Conservation (phyloP, 2,113 vertebrate species). For the Euleptes europaea region DNA sequence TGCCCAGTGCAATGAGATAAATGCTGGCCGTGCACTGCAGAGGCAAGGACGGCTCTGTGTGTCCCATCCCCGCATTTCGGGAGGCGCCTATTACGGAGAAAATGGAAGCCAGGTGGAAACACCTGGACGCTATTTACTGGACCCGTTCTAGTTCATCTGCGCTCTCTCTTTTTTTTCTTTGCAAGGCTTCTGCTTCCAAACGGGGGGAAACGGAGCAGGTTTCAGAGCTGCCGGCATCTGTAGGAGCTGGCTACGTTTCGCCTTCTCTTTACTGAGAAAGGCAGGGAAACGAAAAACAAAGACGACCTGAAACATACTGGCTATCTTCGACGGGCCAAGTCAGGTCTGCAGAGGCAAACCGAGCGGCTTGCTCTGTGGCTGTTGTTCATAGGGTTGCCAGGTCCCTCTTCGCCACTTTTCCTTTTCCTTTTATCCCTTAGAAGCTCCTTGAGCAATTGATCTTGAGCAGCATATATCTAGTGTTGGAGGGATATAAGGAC, state of each 20-base stretch:
- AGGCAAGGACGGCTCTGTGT: slow-evolving; percentile 76
- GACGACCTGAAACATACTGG: not conserved
- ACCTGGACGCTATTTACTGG: slow-evolving; percentile 38
- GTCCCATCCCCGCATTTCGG: slow-evolving; percentile 69
- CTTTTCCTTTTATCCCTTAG: too few species aligned
- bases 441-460: too few species aligned
- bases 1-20: slow-evolving; percentile 81
- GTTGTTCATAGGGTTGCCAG: too few species aligned
- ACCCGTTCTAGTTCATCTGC: slow-evolving; percentile 18
- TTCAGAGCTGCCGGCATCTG: not conserved
- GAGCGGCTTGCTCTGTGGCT: too few species aligned
- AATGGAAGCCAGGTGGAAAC: slow-evolving; percentile 64
- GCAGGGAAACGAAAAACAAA: not conserved
- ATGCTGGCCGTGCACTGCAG: slow-evolving; percentile 78
- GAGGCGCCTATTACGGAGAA: slow-evolving; percentile 60
- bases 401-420: too few species aligned
- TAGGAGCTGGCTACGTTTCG: not conserved
- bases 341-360: too few species aligned
- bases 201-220: slow-evolving; percentile 18
- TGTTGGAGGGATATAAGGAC: too few species aligned
- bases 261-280: not conserved
- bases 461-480: too few species aligned
- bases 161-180: too few species aligned
- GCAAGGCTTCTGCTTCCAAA: not conserved
- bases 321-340: too few species aligned